Percentiles rank a stretch among this genome's conserved stretches.
phyloP scores from a whole-genome alignment of 2,797 vertebrate genomes.

The Tapirus indicus region DNA sequence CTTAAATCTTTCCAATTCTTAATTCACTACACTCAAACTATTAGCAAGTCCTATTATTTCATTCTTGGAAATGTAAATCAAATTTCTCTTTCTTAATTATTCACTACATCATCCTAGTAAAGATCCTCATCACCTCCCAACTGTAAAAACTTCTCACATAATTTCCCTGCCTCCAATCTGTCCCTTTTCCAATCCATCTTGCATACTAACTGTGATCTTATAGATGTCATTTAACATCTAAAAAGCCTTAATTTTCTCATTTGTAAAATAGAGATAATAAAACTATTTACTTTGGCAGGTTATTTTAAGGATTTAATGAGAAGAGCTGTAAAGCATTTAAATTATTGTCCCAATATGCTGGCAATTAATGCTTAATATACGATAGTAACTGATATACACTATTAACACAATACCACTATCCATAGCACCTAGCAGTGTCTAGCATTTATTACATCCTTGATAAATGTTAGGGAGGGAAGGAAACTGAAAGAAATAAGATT shows the following conservation, averaged over 20 bases:
- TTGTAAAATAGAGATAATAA: not conserved
- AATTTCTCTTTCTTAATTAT: not conserved
- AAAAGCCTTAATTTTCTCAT: not conserved
- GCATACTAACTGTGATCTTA: not conserved
- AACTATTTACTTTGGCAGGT: not conserved
- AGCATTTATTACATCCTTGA: not conserved
- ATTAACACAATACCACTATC: not conserved
- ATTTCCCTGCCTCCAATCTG: not conserved
- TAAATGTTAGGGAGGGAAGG: not conserved
- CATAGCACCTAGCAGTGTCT: not conserved
- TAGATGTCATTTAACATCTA: not conserved
- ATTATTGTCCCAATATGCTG: not conserved
- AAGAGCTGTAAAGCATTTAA: not conserved
- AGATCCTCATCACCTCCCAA: not conserved
- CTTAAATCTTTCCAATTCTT: not conserved
- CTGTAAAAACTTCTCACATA: not conserved
- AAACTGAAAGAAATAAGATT: not conserved
- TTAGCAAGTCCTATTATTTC: not conserved
- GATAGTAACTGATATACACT: not conserved
- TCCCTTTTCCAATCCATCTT: not conserved
- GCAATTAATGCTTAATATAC: not conserved
- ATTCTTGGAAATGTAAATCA: not conserved
- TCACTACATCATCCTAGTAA: not conserved
- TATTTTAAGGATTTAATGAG: constrained; percentile 3
- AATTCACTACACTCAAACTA: not conserved